These are phyloP conservation scores for Conomelus anceps DNA, from an alignment of 2,888 invertebrate genomes.

Conservation along the genomic window DNA sequence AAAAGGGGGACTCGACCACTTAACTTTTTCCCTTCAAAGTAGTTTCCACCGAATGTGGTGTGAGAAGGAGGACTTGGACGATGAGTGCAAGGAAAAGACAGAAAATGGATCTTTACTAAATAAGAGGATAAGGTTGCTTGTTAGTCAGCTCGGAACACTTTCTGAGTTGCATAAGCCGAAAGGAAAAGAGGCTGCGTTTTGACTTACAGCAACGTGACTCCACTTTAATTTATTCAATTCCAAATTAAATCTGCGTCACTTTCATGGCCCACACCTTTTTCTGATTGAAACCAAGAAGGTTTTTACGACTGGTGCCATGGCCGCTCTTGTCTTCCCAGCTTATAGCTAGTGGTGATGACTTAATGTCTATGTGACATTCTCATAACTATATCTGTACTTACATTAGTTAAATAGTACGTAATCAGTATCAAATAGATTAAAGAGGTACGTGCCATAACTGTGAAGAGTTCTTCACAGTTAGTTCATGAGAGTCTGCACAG, in stretches of 20 bases:
- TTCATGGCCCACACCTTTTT: neutral
- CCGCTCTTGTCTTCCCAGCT: too few species aligned
- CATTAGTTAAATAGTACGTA: too few species aligned
- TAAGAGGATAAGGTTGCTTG: neutral
- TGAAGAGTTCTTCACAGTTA: too few species aligned
- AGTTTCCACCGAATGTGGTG: neutral
- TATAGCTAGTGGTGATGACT: too few species aligned
- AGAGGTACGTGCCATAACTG: too few species aligned
- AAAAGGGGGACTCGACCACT: neutral
- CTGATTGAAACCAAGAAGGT: neutral
- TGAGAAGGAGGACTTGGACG: neutral
- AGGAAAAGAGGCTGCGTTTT: neutral
- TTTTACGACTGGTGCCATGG: too few species aligned
- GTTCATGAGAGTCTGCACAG: too few species aligned
- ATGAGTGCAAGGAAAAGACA: neutral
- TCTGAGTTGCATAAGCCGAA: neutral
- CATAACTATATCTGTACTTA: too few species aligned
- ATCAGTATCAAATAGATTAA: too few species aligned
- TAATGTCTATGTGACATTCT: neutral
- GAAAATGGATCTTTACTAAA: neutral
- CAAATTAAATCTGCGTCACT: neutral
- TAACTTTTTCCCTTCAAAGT: neutral
- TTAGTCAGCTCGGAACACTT: neutral
- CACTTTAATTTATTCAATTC: neutral
- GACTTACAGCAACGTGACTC: neutral